Evolutionary conservation across 2,888 invertebrate genomes (phyloP).

Genomic region (Lasioglossum calceatum): DNA sequence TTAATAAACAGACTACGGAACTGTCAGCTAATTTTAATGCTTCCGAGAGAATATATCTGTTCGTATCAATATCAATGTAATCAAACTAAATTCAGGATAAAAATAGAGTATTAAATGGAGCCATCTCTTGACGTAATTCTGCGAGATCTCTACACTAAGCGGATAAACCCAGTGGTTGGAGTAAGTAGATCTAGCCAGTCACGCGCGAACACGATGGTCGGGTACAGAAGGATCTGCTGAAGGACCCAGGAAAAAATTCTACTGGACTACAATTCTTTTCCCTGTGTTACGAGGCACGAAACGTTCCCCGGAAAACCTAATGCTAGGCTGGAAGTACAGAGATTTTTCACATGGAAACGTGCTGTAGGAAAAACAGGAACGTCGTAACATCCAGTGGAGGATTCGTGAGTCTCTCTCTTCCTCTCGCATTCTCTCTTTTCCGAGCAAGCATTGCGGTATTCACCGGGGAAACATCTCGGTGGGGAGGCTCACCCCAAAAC

Average conservation of each 20-base stretch:
- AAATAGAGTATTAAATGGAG: neutral
- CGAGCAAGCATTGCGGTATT: constrained; percentile 41
- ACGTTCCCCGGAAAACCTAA: neutral
- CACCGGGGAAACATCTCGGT: constrained; percentile 43
- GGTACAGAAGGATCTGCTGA: neutral
- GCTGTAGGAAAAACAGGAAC: neutral
- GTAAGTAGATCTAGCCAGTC: constrained; percentile 3
- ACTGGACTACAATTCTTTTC: neutral
- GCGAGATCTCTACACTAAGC: neutral
- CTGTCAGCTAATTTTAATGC: too few relatives aligned
- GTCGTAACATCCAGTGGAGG: constrained; percentile 10
- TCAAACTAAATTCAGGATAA: neutral
- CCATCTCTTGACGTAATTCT: neutral
- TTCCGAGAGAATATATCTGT: too few relatives aligned
- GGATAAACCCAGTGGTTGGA: neutral
- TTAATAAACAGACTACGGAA: too few relatives aligned
- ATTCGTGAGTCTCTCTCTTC: constrained; percentile 24
- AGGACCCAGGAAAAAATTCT: neutral
- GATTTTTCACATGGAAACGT: constrained; percentile 13
- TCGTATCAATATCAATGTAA: neutral
- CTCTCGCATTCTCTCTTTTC: neutral
- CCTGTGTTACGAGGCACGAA: neutral
- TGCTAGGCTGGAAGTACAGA: neutral
- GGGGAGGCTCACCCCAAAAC: constrained; percentile 39
- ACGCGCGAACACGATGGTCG: neutral